phyloP scores from a whole-genome alignment of 1,140 invertebrate species.

The Parasteatoda tepidariorum region DNA sequence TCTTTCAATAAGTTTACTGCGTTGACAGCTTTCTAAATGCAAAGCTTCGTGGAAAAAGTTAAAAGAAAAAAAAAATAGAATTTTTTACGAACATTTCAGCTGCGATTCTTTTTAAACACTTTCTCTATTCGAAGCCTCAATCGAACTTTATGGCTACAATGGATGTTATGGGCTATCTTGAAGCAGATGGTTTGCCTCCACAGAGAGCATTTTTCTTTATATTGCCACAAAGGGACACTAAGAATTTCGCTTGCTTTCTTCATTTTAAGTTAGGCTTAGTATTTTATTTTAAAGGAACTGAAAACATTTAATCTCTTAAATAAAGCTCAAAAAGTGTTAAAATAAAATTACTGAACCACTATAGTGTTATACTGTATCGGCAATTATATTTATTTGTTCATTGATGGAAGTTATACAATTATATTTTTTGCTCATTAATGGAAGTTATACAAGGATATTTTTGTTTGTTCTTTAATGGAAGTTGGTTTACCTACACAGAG shows the following conservation, averaged over 20 bases:
- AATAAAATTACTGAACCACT: too few relatives aligned
- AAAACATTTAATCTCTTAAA: neutral
- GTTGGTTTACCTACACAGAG: constrained; percentile 27
- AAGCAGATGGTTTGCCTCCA: constrained; percentile 37
- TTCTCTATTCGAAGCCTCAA: constrained; percentile 15
- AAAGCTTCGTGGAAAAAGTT: constrained; percentile 19
- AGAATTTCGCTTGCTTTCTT: neutral
- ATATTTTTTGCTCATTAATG: too few relatives aligned
- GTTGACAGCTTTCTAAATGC: constrained; percentile 25
- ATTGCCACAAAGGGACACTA: constrained; percentile 13
- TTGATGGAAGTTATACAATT: too few relatives aligned
- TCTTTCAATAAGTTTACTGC: constrained; percentile 24
- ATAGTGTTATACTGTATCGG: too few relatives aligned
- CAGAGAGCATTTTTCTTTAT: constrained; percentile 45
- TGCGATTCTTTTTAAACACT: constrained; percentile 14
- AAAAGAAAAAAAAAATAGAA: constrained; percentile 1
- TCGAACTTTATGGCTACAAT: constrained; percentile 40
- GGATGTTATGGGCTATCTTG: constrained; percentile 12
- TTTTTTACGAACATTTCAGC: constrained; percentile 24
- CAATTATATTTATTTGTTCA: too few relatives aligned
- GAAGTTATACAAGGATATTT: too few relatives aligned
- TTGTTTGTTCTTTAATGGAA: too few relatives aligned
- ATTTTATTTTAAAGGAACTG: neutral
- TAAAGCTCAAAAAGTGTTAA: too few relatives aligned
- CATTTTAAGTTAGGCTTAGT: neutral